phyloP scores from a whole-genome alignment of 2,888 invertebrate genomes.

The Minunthozetes semirufus region DNA sequence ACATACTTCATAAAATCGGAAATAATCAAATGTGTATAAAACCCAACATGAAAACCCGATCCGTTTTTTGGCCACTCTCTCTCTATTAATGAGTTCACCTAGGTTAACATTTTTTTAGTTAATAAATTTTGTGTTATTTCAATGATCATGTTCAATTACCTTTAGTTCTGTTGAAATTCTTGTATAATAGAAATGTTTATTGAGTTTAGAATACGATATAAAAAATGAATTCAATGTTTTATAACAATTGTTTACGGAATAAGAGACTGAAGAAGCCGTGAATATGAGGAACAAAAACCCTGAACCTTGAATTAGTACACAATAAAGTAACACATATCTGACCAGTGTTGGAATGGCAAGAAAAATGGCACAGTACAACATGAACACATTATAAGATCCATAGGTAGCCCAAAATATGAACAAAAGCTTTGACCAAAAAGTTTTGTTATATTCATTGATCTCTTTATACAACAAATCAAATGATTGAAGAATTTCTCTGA shows the following conservation, averaged over 20 bases:
- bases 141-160: too few relatives aligned
- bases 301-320: too few relatives aligned
- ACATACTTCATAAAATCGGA: neutral
- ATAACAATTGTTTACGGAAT: neutral
- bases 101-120: neutral
- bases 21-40: neutral
- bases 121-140: too few relatives aligned
- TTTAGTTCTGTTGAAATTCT: too few relatives aligned
- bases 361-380: too few relatives aligned
- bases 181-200: too few relatives aligned
- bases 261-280: neutral
- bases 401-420: neutral
- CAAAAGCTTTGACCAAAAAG: neutral
- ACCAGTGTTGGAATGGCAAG: too few relatives aligned
- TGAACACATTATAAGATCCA: neutral
- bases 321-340: too few relatives aligned
- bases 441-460: neutral
- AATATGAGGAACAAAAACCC: neutral
- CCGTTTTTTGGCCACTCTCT: neutral
- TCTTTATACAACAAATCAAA: neutral
- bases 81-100: neutral
- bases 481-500: neutral
- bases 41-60: neutral
- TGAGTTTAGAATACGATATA: neutral
- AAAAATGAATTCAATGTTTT: neutral